phyloP scores from a whole-genome alignment of 2,797 vertebrate genomes.

The Austrolebias charrua region DNA sequence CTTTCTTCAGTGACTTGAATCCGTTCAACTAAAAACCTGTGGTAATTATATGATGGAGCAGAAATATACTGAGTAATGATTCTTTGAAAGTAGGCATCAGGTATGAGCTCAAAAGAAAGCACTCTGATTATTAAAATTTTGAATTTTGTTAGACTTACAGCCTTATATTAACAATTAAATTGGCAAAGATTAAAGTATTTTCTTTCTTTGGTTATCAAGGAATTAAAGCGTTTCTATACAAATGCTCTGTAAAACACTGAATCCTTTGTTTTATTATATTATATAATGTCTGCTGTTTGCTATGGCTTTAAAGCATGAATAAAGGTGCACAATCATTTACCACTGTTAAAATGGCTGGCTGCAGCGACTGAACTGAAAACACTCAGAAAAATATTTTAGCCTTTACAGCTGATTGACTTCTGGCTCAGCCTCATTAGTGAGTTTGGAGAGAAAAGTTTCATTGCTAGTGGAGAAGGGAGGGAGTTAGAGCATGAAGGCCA shows the following conservation, averaged over 20 bases:
- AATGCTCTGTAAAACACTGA: not conserved
- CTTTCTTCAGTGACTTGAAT: conserved; percentile 1
- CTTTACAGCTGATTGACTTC: conserved; percentile 54
- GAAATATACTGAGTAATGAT: conserved; percentile 11
- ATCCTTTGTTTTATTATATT: not conserved
- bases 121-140: not conserved
- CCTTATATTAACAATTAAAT: conserved; percentile 2
- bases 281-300: not conserved
- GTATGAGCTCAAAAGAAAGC: not conserved
- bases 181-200: not conserved
- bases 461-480: conserved; percentile 29
- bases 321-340: conserved; percentile 17
- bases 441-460: conserved; percentile 40
- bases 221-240: conserved; percentile 1
- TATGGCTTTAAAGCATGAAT: not conserved
- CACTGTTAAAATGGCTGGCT: conserved; percentile 31
- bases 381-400: conserved; percentile 29
- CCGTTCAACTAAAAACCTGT: conserved; percentile 4
- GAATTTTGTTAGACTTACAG: not conserved
- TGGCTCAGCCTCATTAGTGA: conserved; percentile 61
- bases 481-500: conserved; percentile 62
- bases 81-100: not conserved
- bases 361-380: conserved; percentile 5
- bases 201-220: conserved; percentile 1
- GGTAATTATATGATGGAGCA: conserved; percentile 5